phyloP scores from a whole-genome alignment of 2,113 vertebrate genomes.

The Naja naja region DNA sequence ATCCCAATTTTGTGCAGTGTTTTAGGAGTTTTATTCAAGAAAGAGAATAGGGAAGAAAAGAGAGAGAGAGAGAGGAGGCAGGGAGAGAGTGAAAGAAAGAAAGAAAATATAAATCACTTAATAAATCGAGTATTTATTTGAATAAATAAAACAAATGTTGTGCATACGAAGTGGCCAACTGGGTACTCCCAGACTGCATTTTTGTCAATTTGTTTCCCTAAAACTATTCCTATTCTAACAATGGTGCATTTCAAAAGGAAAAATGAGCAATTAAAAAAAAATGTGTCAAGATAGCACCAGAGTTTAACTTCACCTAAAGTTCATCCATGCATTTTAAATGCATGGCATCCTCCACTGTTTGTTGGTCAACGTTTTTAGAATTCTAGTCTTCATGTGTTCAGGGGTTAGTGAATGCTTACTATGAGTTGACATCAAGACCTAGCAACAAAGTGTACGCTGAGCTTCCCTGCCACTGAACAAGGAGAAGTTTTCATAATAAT shows the following conservation, averaged over 20 bases:
- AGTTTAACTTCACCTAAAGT: background rate
- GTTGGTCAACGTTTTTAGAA: background rate
- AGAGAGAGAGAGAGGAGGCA: rapidly evolving
- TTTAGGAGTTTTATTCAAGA: background rate
- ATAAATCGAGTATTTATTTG: background rate
- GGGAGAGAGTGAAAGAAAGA: background rate
- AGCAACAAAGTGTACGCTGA: background rate
- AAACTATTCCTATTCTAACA: too few relatives aligned
- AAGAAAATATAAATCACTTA: background rate
- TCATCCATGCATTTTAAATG: background rate
- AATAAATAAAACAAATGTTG: background rate
- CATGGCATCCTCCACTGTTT: background rate
- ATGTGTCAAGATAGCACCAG: background rate
- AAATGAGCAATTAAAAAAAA: background rate
- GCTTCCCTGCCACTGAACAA: background rate
- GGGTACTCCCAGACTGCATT: background rate
- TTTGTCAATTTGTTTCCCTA: too few relatives aligned
- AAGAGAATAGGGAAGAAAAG: background rate
- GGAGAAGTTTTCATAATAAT: background rate
- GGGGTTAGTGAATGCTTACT: background rate
- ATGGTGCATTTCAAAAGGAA: background rate
- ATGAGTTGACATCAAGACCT: background rate
- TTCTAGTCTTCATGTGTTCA: background rate
- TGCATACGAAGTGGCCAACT: background rate
- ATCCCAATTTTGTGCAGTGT: background rate